phyloP scores from a whole-genome alignment of 2,797 vertebrate species.

The Nyctibius grandis region DNA sequence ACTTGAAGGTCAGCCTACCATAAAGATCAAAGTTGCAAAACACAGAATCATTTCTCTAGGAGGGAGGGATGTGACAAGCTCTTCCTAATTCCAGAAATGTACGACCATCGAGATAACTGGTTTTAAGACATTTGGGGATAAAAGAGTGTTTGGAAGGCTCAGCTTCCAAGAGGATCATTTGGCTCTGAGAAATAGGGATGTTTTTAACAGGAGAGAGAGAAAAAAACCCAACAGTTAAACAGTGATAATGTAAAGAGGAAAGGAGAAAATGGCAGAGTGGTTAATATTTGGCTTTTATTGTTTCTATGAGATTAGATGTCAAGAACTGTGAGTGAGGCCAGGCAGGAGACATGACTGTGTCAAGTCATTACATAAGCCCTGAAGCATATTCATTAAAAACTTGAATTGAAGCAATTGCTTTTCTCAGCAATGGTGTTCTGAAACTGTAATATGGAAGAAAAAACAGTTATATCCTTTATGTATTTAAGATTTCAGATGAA shows the following conservation, averaged over 20 bases:
- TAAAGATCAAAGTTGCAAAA: neutral
- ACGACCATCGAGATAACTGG: neutral
- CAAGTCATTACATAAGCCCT: accelerated
- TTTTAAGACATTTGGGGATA: neutral
- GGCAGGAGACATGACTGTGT: neutral
- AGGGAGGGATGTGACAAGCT: neutral
- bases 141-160: neutral
- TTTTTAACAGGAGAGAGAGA: neutral
- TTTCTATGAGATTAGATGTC: neutral
- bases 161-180: neutral
- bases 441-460: neutral
- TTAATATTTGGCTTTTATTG: neutral
- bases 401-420: neutral
- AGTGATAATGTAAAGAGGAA: neutral
- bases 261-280: neutral
- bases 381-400: neutral
- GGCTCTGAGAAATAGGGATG: neutral
- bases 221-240: neutral
- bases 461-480: neutral
- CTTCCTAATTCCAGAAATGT: neutral
- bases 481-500: neutral
- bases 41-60: neutral
- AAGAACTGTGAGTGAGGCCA: neutral
- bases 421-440: neutral
- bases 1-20: neutral